A percentile compares a stretch with the other conserved stretches of the same genome.
Evolutionary conservation across 2,797 vertebrate species (phyloP).

Genomic region (Eurystomus glaucurus): DNA sequence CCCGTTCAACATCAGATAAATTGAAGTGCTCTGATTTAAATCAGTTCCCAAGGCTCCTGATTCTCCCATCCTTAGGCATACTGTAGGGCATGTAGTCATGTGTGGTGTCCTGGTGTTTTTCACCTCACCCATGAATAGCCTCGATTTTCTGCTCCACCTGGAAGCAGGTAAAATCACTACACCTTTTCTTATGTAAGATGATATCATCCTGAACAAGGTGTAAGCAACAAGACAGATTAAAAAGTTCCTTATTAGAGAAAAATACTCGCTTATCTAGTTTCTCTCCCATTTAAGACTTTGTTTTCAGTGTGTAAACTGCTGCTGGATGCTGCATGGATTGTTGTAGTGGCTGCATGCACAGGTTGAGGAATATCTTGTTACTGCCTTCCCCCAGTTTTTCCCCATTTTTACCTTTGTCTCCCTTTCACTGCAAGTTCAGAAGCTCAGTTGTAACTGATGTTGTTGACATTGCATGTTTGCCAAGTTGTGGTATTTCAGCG

Average conservation of each 20-base stretch:
- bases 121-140: background rate
- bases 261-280: background rate
- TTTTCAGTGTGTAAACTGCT: background rate
- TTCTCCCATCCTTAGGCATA: background rate
- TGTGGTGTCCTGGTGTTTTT: background rate
- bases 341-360: background rate
- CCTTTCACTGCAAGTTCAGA: slow-evolving; percentile 22
- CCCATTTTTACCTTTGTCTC: background rate
- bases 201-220: background rate
- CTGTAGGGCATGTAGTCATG: accelerated
- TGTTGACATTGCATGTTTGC: slow-evolving; percentile 53
- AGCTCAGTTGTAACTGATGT: background rate
- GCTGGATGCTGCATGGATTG: background rate
- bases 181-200: background rate
- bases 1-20: background rate
- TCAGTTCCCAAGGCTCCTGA: background rate
- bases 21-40: slow-evolving; percentile 21
- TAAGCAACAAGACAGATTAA: slow-evolving; percentile 8
- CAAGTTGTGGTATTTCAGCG: slow-evolving; percentile 47
- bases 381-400: background rate
- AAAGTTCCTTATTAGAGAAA: slow-evolving; percentile 41
- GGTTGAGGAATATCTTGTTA: background rate
- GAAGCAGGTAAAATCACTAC: background rate
- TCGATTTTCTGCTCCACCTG: background rate
- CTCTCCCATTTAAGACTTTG: background rate